Base-by-base conservation (phyloP, 2,113 vertebrate species). In the Alouatta palliata region DNA sequence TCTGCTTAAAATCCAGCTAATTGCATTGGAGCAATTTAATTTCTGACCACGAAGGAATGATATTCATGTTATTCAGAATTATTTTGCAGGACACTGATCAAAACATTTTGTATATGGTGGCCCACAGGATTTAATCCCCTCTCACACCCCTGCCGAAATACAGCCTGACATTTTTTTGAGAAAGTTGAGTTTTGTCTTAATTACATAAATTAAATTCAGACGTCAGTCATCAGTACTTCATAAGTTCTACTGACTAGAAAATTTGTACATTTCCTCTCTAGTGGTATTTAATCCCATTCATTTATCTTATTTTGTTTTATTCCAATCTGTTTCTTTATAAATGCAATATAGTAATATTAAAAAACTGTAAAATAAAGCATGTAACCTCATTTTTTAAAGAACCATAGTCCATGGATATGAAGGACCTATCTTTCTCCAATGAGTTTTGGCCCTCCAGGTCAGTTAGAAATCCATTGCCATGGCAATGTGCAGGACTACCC, bases 291-390 rank as follows among this genome's bases (percentile, higher is more conserved):
- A 71, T 40, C 19, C 70, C 43, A 94, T 35, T 49, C 49, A 86
- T 76, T 82, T 91, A 92, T 54, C 40, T 49, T 91, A 61, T 30
- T 97, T 82, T 79, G 14, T 83, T 96, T 83, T 76, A 8, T 73
- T 94, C 87, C n/a, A 21, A 25, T 81, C 8, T 66, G 66, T 68
- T 91, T 82, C 37, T 56, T 61, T 87, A 56, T 83, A 49, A 89
- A 20, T 93, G 7, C 8, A 84, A 43, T 40, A 56, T 73, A 95
- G 12, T 5, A 88, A 81, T 52, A 81, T n/a, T 76, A 61, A 58
- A 87, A 52, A 95, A 73, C 20, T 47, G 0, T 75, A 94, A 43
- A 81, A 71, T 58, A 84, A 83, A 71, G 30, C 1, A 54, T 47
- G 76, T 54, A 58, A 27, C 23, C 68, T 85, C 1, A 86, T 82